These are phyloP conservation scores for Scleropages formosus DNA, from an alignment of 2,797 vertebrate species.

Conservation along the genomic window DNA sequence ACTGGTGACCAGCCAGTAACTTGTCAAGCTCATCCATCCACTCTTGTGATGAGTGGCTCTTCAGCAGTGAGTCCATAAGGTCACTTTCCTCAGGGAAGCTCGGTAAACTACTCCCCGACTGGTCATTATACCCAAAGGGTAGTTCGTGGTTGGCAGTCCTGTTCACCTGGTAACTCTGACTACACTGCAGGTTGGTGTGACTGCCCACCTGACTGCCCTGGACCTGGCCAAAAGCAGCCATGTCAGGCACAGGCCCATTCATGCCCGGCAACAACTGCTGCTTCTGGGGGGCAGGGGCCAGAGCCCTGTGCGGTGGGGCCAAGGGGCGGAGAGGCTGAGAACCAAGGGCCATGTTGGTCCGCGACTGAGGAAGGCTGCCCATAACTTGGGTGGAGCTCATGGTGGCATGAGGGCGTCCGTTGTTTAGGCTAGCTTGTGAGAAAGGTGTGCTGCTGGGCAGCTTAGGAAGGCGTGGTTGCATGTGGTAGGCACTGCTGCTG, in stretches of 20 bases:
- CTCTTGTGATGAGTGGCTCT: conserved; percentile 91
- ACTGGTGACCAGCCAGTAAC: conserved; percentile 85
- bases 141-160: conserved; percentile 80
- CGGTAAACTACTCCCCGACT: conserved; percentile 68
- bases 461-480: conserved; percentile 84
- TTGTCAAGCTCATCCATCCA: conserved; percentile 97
- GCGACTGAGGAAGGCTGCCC: conserved; percentile 75
- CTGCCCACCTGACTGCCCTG: conserved; percentile 66
- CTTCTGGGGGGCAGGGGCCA: conserved; percentile 60
- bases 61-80: conserved; percentile 91
- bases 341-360: conserved; percentile 63
- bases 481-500: conserved; percentile 76
- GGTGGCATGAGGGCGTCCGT: conserved; percentile 70
- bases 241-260: conserved; percentile 76
- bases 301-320: conserved; percentile 41
- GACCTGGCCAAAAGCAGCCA: conserved; percentile 77
- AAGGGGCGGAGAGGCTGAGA: conserved; percentile 41
- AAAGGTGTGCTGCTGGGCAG: conserved; percentile 70
- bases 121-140: conserved; percentile 82
- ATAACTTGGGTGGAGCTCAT: conserved; percentile 83
- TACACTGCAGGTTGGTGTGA: conserved; percentile 80
- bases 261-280: conserved; percentile 74
- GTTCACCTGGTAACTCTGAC: conserved; percentile 85
- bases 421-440: conserved; percentile 68
- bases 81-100: conserved; percentile 84